Conservation (phyloP, 2,113 vertebrate genomes). For the Sturnira hondurensis region DNA sequence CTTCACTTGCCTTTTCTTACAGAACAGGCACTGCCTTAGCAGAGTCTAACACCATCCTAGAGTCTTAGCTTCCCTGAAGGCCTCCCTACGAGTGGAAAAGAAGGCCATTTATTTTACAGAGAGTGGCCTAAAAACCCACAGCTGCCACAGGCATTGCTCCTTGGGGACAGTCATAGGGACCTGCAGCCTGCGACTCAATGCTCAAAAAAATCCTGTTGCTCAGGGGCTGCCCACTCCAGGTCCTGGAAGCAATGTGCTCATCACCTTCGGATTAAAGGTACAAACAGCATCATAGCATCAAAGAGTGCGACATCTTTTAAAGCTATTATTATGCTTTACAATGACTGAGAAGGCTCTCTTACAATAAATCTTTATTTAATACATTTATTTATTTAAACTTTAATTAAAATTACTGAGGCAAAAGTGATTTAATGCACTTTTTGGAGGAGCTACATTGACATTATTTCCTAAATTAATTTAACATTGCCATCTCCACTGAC, state of each 20-base stretch:
- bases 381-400: constrained; percentile 1
- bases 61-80: not conserved
- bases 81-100: not conserved
- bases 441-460: not conserved
- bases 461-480: not conserved
- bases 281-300: not conserved
- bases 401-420: constrained; percentile 14
- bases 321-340: not conserved
- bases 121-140: not conserved
- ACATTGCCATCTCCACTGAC: not conserved
- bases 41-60: not conserved
- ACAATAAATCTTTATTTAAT: not conserved
- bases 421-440: not conserved
- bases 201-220: not conserved
- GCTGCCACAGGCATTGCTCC: not conserved
- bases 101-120: not conserved
- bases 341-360: not conserved
- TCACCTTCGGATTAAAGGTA: not conserved
- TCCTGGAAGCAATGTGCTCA: not conserved
- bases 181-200: not conserved
- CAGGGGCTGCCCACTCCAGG: not conserved
- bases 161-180: not conserved
- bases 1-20: not conserved
- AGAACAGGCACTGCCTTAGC: not conserved
- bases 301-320: not conserved